Conservation (phyloP, 1,140 invertebrate genomes). For the Pachyrhynchus sulphureomaculatus region DNA sequence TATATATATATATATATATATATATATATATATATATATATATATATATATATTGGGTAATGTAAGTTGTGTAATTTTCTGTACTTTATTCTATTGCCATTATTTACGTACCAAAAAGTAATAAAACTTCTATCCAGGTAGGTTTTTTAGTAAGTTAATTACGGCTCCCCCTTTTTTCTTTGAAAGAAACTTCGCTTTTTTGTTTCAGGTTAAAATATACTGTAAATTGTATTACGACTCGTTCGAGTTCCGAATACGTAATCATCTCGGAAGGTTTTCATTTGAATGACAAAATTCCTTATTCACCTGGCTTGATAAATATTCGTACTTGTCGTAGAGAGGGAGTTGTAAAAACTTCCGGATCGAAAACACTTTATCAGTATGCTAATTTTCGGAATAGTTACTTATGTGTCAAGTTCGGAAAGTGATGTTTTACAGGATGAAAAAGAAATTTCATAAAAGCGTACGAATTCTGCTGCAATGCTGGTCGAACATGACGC, state of each 20-base stretch:
- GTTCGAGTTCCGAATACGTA: constrained; percentile 4
- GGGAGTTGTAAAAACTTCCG: background rate
- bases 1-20: no score
- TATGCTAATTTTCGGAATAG: no score
- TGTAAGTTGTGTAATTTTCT: no score
- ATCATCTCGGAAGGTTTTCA: constrained; percentile 10
- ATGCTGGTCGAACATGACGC: no score
- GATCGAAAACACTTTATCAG: no score
- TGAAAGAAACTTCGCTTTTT: constrained; percentile 8
- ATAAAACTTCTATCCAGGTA: background rate
- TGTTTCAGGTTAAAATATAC: constrained; percentile 23
- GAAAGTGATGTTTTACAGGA: no score
- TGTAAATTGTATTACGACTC: constrained; percentile 21
- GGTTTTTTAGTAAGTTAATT: constrained; percentile 19
- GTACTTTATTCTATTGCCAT: no score
- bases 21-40: no score
- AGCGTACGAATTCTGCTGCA: no score
- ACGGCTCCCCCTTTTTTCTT: background rate
- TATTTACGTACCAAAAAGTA: background rate
- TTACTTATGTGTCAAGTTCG: no score
- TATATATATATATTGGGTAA: no score
- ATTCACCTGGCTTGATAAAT: constrained; percentile 13
- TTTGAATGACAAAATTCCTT: background rate
- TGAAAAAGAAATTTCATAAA: no score
- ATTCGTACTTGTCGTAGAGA: background rate